Conservation (phyloP, 2,113 vertebrate species). For the Pithys albifrons region DNA sequence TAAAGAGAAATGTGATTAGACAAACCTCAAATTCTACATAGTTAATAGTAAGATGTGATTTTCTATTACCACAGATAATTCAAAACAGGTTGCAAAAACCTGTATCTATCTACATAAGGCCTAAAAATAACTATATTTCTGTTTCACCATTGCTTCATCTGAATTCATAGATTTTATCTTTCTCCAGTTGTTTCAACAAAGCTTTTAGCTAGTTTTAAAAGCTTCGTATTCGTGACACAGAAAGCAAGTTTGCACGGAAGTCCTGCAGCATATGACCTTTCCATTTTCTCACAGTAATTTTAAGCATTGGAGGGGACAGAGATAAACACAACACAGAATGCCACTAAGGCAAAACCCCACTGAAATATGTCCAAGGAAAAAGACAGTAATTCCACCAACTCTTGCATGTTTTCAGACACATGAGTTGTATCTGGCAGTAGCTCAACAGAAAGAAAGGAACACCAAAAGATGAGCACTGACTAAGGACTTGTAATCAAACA, state of each 20-base stretch:
- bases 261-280: neutral
- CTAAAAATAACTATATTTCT: neutral
- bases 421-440: neutral
- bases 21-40: neutral
- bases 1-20: neutral
- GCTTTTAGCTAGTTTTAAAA: conserved; percentile 11
- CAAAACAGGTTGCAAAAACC: conserved; percentile 12
- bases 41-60: neutral
- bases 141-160: neutral
- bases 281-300: neutral
- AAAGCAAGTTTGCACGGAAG: neutral
- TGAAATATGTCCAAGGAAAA: conserved; percentile 22
- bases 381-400: conserved; percentile 11
- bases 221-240: neutral
- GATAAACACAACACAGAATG: neutral
- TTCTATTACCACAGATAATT: neutral
- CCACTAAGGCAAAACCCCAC: neutral
- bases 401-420: conserved; percentile 22
- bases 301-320: neutral
- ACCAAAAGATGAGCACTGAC: neutral
- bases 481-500: neutral
- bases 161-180: neutral
- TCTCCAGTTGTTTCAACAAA: neutral
- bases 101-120: neutral
- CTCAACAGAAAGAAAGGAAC: conserved; percentile 12